A percentile compares a stretch with the other conserved stretches of the same genome.
phyloP scores from a whole-genome alignment of 2,797 vertebrate species.

The Aphelocoma californica region DNA sequence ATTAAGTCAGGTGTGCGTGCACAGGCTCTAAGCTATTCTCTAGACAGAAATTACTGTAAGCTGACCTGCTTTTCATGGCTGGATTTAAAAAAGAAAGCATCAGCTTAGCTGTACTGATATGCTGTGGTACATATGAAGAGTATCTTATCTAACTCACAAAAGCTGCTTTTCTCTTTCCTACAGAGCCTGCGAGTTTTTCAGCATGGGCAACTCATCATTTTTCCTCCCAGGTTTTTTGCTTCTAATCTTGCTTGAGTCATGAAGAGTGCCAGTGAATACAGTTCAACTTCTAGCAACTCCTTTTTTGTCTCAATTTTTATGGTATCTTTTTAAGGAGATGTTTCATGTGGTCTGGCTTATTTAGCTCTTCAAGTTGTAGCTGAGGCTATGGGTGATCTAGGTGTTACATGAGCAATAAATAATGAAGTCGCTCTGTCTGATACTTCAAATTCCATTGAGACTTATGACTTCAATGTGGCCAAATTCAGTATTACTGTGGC shows the following conservation, averaged over 20 bases:
- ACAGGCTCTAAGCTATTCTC: not conserved
- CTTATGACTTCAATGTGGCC: not conserved
- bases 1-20: not conserved
- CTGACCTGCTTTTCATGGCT: not conserved
- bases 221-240: not conserved
- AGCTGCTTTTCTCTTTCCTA: not conserved
- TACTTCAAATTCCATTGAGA: not conserved
- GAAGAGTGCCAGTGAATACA: not conserved
- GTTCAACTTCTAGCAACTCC: not conserved
- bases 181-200: not conserved
- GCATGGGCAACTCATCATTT: not conserved
- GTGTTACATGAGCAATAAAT: not conserved
- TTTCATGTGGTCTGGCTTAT: not conserved
- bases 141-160: not conserved
- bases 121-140: not conserved
- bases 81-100: not conserved
- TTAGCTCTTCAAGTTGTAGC: not conserved
- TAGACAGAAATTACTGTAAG: not conserved
- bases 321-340: not conserved
- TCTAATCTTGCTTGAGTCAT: not conserved
- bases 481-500: not conserved
- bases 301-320: not conserved
- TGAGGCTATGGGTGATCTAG: not conserved
- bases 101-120: not conserved
- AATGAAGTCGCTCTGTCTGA: not conserved